Evolutionary conservation across 2,113 vertebrate genomes (phyloP), one percentile per base, ranked within the genome.

Genomic region (Cygnus buccinator): DNA sequence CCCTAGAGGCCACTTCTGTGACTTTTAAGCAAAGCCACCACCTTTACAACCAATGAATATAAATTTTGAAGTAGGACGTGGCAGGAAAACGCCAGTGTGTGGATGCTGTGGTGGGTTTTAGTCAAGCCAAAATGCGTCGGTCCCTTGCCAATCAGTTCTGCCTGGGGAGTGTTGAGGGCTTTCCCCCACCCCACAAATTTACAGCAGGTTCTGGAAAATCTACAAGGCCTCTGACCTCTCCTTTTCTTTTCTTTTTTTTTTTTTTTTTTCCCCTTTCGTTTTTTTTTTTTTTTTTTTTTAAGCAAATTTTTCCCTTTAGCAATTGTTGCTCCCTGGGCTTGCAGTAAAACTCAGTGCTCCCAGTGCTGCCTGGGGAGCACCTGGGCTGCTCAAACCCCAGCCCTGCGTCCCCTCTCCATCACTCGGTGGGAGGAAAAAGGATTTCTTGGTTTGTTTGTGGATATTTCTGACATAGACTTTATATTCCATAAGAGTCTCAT

Each of bases 381-480:
- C 22, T 66, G 26, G 26, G 29, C 72, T 83, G 16, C 68, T 22
- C 31, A 80, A 85, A 62, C 11, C 33, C 8, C 1, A 4, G 57
- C 23, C 18, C 43, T 1, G 0, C 21, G 65, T 84, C 37, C 21
- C 84, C 17, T 92, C 65, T 68, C 37, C 39, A 0, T 84, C 78
- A 44, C 29, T 93, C n/a, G 50, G 48, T 14, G 37, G 9, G 75
- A 94, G 25, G 31, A 72, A 67, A 23, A 76, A 50, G 59, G 70
- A 77, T 96, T 93, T 96, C 61, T 77, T 87, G 66, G 1, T 94
- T 94, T 93, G n/a, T 91, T 90, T 87, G 54, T 82, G 84, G 81
- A 43, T 94, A 82, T 91, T 95, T 96, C 70, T 82, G 41, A 82
- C 28, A 41, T 14, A 22, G 21, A 29, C 61, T 95, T 95, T 58